A percentile compares a stretch with the other conserved stretches of the same genome.
These are phyloP conservation scores for Psittacula cyanocephala DNA, from an alignment of 2,113 vertebrate genomes.

Conservation along the genomic window DNA sequence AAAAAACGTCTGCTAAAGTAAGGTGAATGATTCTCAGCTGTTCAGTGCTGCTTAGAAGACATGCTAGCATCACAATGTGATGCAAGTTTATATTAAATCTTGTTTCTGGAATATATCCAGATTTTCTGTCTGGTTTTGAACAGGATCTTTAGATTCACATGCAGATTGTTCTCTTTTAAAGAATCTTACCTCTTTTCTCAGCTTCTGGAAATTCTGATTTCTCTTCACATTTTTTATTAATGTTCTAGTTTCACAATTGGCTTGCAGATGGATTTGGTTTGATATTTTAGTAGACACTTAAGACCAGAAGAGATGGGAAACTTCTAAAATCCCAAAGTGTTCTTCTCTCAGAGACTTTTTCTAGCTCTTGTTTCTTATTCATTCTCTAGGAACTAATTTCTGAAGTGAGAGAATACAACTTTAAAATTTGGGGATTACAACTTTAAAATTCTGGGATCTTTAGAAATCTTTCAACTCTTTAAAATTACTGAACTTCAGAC, in stretches of 20 bases:
- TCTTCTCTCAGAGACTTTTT: neutral
- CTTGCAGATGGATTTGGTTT: neutral
- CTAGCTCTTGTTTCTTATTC: neutral
- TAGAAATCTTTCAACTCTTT: neutral
- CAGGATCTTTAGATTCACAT: neutral
- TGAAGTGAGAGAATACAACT: neutral
- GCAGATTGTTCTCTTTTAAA: neutral
- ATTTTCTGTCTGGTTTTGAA: neutral
- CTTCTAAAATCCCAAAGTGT: neutral
- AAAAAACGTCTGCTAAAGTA: neutral
- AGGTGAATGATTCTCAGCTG: conserved; percentile 5
- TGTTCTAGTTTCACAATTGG: neutral
- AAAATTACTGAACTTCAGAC: neutral
- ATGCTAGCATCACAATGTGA: neutral
- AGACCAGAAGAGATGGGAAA: neutral
- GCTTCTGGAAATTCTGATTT: neutral
- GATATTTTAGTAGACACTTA: neutral
- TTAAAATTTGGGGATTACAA: neutral
- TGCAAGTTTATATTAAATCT: neutral
- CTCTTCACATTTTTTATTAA: neutral
- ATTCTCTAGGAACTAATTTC: neutral
- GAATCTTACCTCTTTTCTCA: neutral
- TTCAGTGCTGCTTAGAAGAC: neutral
- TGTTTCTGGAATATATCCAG: neutral
- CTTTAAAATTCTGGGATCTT: neutral